Evolutionary conservation across 2,797 vertebrate species (phyloP), one percentile per base, ranked within the genome.

Genomic region (Premnoplex brunnescens): DNA sequence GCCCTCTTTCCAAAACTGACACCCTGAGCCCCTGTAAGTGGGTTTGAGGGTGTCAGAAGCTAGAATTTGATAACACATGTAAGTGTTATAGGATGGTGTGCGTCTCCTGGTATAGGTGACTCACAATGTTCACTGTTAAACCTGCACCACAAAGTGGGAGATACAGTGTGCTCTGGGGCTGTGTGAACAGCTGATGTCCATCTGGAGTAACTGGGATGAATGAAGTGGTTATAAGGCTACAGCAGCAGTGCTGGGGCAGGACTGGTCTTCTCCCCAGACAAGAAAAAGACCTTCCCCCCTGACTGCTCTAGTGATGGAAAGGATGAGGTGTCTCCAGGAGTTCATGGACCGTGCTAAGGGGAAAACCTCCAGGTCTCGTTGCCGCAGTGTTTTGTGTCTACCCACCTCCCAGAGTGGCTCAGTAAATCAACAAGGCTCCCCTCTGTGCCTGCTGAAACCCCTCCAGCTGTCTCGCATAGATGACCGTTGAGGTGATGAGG

Each of bases 351-450:
- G 0, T 68, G 67, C 51, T 64, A 48, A 56, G 58, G 51, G 68
- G 30, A 58, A 76, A 89, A 44, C 62, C 71, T 92, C 76, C 77
- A 55, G 55, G 39, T 54, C 63, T 82, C 60, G 49, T 68, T 0
- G 0, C 54, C 0, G 0, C 44, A 3, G 84, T 14, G 78, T 71
- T 91, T 51, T 82, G 90, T 89, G 83, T 91, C 89, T 93, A 48
- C 69, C 72, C 13, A 1, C 9, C 73, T 79, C 78, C 41, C 12
- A 6, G 49, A 81, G 78, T 32, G 79, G 78, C 8, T 93, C 69
- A 62, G 82, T 75, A 91, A 74, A 69, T 22, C 82, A 75, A 90
- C 63, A 89, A 86, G 76, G 76, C 89, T 91, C 66, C 56, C 56
- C 48, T 94, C 74, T 81, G 85, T 93, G 85, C 72, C 48, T 52